Evolutionary conservation across 2,888 invertebrate genomes (phyloP).

Genomic region (Ectobius pallidus): DNA sequence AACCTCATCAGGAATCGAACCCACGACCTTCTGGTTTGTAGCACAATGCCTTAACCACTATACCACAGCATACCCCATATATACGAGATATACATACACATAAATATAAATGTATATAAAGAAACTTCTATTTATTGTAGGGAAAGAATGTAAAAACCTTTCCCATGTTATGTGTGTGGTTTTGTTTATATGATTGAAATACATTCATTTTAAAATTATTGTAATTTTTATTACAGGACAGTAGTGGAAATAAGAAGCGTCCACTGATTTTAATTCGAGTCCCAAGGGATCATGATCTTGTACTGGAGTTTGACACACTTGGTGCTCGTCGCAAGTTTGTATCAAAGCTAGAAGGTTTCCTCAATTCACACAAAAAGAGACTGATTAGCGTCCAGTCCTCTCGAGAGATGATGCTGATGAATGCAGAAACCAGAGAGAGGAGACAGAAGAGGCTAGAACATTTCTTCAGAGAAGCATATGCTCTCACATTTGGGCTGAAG

Average conservation of each 20-base stretch:
- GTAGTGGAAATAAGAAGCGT: constrained; percentile 71
- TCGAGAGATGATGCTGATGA: constrained; percentile 84
- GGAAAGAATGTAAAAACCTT: no score
- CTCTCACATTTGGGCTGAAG: constrained; percentile 86
- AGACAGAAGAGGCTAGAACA: constrained; percentile 90
- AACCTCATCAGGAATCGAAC: no score
- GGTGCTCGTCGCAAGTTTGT: constrained; percentile 84
- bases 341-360: constrained; percentile 83
- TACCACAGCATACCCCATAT: no score
- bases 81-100: no score
- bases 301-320: constrained; percentile 85
- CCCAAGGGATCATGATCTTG: constrained; percentile 90
- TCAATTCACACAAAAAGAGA: constrained; percentile 82
- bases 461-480: constrained; percentile 96
- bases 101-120: no score
- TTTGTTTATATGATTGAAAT: no score
- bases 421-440: constrained; percentile 92
- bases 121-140: no score
- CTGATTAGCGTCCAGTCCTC: constrained; percentile 75
- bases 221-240: constrained; percentile 48
- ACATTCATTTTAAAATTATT: no score
- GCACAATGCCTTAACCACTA: no score
- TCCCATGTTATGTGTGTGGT: no score
- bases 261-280: constrained; percentile 83
- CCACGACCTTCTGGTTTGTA: no score